Evolutionary conservation across 2,113 vertebrate genomes (phyloP), one percentile per base, ranked within the genome.

Genomic region (Silurus asotus): DNA sequence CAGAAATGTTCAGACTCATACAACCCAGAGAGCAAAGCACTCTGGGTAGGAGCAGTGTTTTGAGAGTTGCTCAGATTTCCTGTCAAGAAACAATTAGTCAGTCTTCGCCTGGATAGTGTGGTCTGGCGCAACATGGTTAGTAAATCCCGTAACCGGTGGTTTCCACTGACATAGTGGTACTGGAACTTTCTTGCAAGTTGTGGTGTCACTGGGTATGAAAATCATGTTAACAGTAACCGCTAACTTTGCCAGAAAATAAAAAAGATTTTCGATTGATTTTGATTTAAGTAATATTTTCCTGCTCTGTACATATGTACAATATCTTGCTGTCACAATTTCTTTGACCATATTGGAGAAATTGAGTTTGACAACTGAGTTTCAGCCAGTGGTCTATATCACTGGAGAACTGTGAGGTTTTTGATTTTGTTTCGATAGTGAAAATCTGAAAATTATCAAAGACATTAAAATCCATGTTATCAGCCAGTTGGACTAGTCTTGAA

Each of bases 31-130:
- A 82, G 23, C 84, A 84, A 6, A 37, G 77, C 56, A 84, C 78
- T 88, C 59, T 90, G 81, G 85, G 87, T 90, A 86, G 76, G 17
- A 48, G 19, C 67, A 84, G 49, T 79, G 70, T 37, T 58, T 25
- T 64, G 53, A 45, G 56, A 58, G 64, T 49, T 86, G 64, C 62
- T 37, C 37, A 37, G 37, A 37, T 37, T 69, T 28, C 23, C 78
- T 85, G 84, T 88, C 82, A 87, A 55, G 62, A 62, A 79, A 70
- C 65, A 13, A 58, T 80, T 17, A 48, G 53, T 72, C 82, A 87
- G 6, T 48, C 80, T 87, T n/a, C 55, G 14, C 28, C 7, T 23
- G 37, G 28, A 48, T 9, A 61, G 7, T 45, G 25, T 62, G 78
- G 59, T 49, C 15, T 9, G n/a, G 25, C 37, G 19, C 14, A 78